These are phyloP conservation scores for Doryteuthis pealeii DNA, from an alignment of 1,140 invertebrate species.

Conservation along the genomic window DNA sequence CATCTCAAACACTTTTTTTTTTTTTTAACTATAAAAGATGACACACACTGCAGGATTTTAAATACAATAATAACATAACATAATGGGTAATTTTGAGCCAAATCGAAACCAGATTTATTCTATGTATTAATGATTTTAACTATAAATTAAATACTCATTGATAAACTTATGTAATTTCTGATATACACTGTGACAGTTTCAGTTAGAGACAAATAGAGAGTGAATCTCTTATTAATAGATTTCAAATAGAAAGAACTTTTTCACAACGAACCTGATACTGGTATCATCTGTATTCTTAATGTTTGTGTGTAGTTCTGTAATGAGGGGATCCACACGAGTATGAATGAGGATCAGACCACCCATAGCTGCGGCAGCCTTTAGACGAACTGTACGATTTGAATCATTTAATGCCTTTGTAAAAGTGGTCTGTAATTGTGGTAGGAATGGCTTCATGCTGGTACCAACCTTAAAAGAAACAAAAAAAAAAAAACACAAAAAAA, in stretches of 20 bases:
- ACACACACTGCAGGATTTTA: too few species aligned
- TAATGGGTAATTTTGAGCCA: background rate
- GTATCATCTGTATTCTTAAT: conserved; percentile 83
- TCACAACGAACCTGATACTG: conserved; percentile 73
- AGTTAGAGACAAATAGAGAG: too few species aligned
- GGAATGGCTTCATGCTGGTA: conserved; percentile 91
- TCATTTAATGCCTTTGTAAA: conserved; percentile 94
- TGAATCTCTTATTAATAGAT: too few species aligned
- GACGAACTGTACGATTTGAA: conserved; percentile 79
- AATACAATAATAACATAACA: too few species aligned
- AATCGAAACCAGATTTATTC: conserved; percentile 8
- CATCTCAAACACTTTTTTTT: too few species aligned
- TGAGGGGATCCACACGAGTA: conserved; percentile 79
- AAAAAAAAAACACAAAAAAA: too few species aligned
- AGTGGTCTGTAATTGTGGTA: conserved; percentile 97
- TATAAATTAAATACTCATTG: too few species aligned
- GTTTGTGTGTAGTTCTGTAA: conserved; percentile 84
- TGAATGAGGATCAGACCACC: conserved; percentile 89
- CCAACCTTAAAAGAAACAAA: conserved; percentile 62
- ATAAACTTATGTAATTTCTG: too few species aligned
- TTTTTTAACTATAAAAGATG: conserved; percentile 6
- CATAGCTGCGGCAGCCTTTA: conserved; percentile 85
- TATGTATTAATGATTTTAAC: too few species aligned
- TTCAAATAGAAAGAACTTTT: too few species aligned
- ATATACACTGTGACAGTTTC: too few species aligned